These are phyloP conservation scores for Tetragnatha montana DNA, from an alignment of 2,888 invertebrate species.

Conservation along the genomic window DNA sequence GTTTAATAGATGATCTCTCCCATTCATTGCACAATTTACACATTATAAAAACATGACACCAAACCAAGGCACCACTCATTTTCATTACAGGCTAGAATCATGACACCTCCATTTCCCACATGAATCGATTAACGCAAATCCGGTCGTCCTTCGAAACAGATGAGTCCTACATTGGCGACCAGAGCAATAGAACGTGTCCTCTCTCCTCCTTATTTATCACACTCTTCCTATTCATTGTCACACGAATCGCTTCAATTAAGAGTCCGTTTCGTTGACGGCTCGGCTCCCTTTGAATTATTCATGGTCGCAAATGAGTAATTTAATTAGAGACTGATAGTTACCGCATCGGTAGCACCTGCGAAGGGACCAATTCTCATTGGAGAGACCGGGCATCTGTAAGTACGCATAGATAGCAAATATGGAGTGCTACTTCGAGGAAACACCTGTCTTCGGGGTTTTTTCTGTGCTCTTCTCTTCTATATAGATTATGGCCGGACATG, in stretches of 20 bases:
- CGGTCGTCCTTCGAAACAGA: not conserved
- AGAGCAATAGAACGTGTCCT: not conserved
- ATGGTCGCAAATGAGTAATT: conserved; percentile 41
- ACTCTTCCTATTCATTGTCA: not conserved
- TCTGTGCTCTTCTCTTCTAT: not conserved
- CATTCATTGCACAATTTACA: too few relatives aligned
- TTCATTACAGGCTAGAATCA: too few relatives aligned
- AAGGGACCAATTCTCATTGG: conserved; percentile 12
- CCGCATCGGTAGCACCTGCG: conserved; percentile 43
- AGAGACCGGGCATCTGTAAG: conserved; percentile 2
- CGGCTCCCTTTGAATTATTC: conserved; percentile 39
- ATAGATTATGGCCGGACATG: not conserved
- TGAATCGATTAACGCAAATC: not conserved
- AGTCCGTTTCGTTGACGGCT: conserved; percentile 34
- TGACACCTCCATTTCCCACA: not conserved
- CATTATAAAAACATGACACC: too few relatives aligned
- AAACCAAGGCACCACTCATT: too few relatives aligned
- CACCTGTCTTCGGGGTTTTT: conserved; percentile 42
- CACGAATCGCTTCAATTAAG: conserved; percentile 41
- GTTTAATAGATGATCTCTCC: too few relatives aligned
- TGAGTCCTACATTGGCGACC: not conserved
- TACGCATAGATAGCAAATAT: conserved; percentile 1
- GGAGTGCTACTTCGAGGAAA: conserved; percentile 13
- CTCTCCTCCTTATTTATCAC: not conserved
- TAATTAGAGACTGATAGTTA: conserved; percentile 50